These are phyloP conservation scores for Fragum sueziense DNA, from an alignment of 2,888 invertebrate species.

Conservation along the genomic window DNA sequence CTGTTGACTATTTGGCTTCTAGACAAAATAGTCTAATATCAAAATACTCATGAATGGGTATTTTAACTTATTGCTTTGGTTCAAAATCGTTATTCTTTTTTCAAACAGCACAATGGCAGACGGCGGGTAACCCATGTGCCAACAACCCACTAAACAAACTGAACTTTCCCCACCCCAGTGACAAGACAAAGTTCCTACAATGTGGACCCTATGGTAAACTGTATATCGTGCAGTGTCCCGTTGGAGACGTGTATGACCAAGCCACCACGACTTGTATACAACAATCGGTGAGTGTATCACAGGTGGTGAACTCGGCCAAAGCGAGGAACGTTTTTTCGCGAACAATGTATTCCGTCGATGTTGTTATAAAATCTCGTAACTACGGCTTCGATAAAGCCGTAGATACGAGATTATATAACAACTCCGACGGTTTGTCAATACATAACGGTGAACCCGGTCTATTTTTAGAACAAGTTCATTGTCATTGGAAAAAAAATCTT, in stretches of 20 bases:
- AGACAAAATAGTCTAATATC: neutral
- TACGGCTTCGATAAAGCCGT: no score
- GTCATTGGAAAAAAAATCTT: no score
- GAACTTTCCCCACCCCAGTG: slow-evolving; percentile 64
- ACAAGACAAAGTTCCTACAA: slow-evolving; percentile 67
- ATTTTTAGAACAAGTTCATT: no score
- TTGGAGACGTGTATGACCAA: slow-evolving; percentile 59
- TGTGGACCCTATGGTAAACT: slow-evolving; percentile 64
- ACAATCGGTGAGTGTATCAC: slow-evolving; percentile 30
- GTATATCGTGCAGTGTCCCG: slow-evolving; percentile 71
- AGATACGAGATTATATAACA: no score
- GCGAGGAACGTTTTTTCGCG: no score
- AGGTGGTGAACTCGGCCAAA: no score
- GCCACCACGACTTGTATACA: slow-evolving; percentile 58
- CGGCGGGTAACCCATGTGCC: slow-evolving; percentile 62
- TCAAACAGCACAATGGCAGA: slow-evolving; percentile 59
- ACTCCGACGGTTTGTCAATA: no score
- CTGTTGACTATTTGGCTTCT: neutral
- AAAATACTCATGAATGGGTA: neutral
- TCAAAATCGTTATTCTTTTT: no score
- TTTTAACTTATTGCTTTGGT: no score
- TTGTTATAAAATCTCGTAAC: no score
- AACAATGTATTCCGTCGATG: no score
- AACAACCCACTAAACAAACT: slow-evolving; percentile 57
- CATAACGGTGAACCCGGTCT: no score